These are phyloP conservation scores for Sphinx pinastri DNA, from an alignment of 2,888 invertebrate genomes.

Conservation along the genomic window DNA sequence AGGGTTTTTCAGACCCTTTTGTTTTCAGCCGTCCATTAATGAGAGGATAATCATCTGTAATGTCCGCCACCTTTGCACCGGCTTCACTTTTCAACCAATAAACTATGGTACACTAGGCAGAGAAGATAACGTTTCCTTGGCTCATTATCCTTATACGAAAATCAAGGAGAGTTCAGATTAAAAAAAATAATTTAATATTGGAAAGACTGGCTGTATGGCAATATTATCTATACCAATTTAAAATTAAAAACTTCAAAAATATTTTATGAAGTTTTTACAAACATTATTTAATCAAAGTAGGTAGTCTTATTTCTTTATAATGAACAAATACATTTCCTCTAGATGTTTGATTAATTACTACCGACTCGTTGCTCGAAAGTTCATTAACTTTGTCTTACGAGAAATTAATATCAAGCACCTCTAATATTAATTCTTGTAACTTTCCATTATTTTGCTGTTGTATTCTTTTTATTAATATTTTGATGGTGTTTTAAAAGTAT, in stretches of 20 bases:
- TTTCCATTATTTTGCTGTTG: not conserved
- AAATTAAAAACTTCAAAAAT: not conserved
- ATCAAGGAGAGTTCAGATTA: not conserved
- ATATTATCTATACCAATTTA: not conserved
- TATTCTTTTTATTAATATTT: not conserved
- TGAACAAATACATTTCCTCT: not conserved
- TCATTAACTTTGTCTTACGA: conserved; percentile 4
- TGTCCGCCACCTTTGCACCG: conserved; percentile 50
- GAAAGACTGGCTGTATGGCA: not conserved
- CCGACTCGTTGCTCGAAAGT: conserved; percentile 2
- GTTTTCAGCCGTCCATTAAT: conserved; percentile 64
- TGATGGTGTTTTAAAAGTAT: no score
- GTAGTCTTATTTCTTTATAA: not conserved
- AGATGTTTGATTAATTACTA: conserved; percentile 11
- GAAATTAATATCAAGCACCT: conserved; percentile 16
- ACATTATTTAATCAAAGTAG: not conserved
- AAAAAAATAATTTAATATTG: not conserved
- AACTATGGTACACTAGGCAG: not conserved
- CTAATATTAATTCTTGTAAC: not conserved
- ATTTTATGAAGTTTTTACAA: not conserved
- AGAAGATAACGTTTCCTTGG: not conserved
- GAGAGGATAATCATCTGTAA: conserved; percentile 65
- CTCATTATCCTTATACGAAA: not conserved
- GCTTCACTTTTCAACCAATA: not conserved
- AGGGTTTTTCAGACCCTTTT: conserved; percentile 73